Conservation (phyloP, 2,888 invertebrate genomes). For the Leptinotarsa rubiginosa region DNA sequence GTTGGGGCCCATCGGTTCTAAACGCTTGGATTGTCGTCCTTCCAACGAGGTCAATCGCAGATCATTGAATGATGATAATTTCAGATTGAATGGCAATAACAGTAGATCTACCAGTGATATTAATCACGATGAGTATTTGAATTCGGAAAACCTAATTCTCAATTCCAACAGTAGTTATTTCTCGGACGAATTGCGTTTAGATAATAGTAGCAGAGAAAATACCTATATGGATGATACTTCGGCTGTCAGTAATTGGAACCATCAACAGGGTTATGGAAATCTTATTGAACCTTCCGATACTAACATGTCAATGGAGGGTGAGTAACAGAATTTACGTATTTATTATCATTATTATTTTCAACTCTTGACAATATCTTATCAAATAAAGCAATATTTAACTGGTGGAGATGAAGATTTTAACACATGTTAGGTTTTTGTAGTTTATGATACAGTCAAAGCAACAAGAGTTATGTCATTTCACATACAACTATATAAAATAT, state of each 20-base stretch:
- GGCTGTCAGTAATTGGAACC: conserved; percentile 42
- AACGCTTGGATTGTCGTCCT: conserved; percentile 46
- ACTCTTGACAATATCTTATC: too few species aligned
- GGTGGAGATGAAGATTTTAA: too few species aligned
- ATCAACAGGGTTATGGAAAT: conserved; percentile 47
- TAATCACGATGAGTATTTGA: conserved; percentile 30
- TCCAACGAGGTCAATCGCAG: conserved; percentile 34
- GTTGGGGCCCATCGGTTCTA: conserved; percentile 67
- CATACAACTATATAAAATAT: too few species aligned
- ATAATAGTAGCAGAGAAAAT: conserved; percentile 45
- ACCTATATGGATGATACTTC: conserved; percentile 51
- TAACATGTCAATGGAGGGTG: conserved; percentile 38
- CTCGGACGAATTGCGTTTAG: conserved; percentile 52
- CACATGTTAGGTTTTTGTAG: too few species aligned
- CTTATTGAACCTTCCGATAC: conserved; percentile 40
- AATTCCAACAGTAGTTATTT: conserved; percentile 57
- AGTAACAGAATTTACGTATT: not conserved
- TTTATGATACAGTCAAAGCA: too few species aligned
- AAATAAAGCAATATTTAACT: too few species aligned
- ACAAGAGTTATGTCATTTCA: too few species aligned
- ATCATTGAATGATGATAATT: conserved; percentile 42
- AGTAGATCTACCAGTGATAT: conserved; percentile 38
- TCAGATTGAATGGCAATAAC: conserved; percentile 34
- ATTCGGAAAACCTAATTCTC: conserved; percentile 28
- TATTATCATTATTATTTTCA: not conserved